These are phyloP conservation scores for Sciurus niger DNA, from an alignment of 2,113 vertebrate genomes.

Conservation along the genomic window DNA sequence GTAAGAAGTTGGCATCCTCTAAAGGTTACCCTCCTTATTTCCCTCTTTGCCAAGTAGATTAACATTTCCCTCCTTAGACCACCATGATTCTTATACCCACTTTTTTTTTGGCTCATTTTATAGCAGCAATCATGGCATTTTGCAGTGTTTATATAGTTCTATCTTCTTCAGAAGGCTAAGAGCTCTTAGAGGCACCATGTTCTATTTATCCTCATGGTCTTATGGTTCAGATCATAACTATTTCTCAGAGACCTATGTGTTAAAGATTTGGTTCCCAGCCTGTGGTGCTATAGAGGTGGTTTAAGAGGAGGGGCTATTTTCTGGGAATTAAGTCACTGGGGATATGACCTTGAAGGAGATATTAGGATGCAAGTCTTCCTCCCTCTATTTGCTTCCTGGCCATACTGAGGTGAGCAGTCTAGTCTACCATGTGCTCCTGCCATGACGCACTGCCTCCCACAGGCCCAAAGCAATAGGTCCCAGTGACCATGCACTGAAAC, in stretches of 20 bases:
- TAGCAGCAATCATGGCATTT: not conserved
- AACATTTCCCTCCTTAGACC: not conserved
- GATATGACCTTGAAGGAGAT: not conserved
- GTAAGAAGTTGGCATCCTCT: not conserved
- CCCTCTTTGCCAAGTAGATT: not conserved
- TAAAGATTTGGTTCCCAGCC: not conserved
- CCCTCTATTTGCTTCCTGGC: not conserved
- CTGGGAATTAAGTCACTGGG: not conserved
- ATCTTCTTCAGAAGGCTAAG: too few relatives aligned
- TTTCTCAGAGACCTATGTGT: not conserved
- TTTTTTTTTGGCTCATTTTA: not conserved
- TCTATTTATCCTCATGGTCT: not conserved
- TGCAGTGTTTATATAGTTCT: not conserved
- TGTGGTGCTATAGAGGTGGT: not conserved
- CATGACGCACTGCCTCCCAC: not conserved
- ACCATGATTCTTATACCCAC: not conserved
- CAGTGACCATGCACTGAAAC: not conserved
- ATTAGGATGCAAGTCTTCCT: not conserved
- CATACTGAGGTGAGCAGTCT: not conserved
- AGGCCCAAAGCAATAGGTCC: not conserved
- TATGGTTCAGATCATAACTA: not conserved
- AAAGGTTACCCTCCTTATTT: not conserved
- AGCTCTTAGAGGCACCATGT: not conserved
- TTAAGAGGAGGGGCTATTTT: not conserved
- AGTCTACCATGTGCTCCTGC: not conserved